Percentiles rank a stretch among this genome's conserved stretches.
These are phyloP conservation scores for Synergus gifuensis DNA, from an alignment of 2,888 invertebrate species.

Conservation along the genomic window DNA sequence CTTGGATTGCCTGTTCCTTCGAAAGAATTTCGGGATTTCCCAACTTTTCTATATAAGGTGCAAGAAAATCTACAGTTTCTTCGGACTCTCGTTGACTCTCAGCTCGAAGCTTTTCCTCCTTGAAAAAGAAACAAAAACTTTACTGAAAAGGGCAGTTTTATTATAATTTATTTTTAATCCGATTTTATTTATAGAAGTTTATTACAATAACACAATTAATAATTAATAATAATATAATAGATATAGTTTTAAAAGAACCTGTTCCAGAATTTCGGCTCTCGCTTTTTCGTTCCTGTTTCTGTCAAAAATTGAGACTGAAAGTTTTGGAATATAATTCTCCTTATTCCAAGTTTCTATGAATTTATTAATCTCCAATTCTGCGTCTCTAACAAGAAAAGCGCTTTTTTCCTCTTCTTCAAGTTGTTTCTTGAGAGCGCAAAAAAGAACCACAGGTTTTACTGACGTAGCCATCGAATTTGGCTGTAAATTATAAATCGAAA, in stretches of 20 bases:
- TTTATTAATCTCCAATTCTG: constrained; percentile 78
- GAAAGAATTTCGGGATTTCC: constrained; percentile 79
- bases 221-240: background rate
- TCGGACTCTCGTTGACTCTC: constrained; percentile 82
- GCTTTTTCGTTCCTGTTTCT: constrained; percentile 80
- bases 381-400: constrained; percentile 79
- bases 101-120: constrained; percentile 80
- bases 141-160: background rate
- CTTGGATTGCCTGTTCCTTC: constrained; percentile 77
- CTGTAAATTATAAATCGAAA: constrained; percentile 71
- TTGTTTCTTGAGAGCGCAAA: constrained; percentile 82
- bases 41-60: constrained; percentile 83
- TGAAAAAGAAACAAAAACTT: constrained; percentile 40
- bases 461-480: constrained; percentile 82
- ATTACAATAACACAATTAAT: background rate
- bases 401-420: constrained; percentile 82
- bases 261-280: constrained; percentile 79
- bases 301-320: constrained; percentile 80
- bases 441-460: constrained; percentile 83
- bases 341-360: constrained; percentile 78
- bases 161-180: background rate
- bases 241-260: constrained; percentile 70
- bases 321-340: constrained; percentile 79
- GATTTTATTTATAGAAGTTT: background rate
- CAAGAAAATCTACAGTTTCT: constrained; percentile 82